Base-by-base conservation (phyloP, 2,113 vertebrate species). In the Pteropus alecto region DNA sequence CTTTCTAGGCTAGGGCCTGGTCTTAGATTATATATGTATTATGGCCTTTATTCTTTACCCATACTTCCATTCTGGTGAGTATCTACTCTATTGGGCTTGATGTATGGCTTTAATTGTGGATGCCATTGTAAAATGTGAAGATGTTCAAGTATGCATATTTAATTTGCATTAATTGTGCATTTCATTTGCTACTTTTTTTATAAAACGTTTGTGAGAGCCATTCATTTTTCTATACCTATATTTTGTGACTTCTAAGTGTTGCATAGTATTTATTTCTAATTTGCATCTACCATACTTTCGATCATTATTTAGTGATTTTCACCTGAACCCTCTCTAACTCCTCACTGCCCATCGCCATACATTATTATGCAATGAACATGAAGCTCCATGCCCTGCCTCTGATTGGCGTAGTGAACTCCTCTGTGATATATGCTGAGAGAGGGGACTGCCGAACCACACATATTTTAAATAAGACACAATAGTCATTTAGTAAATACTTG, bases 291-390 rank as follows among this genome's bases (percentile, higher is more conserved):
- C 33, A 18, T 30, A 18, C 3, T 48, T 63, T 11, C 15, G 2
- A 26, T 43, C 1, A 43, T 58, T 71, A 18, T 7, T 30, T 71
- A 30, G 18, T 78, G 10, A 46, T 46, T 16, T 33, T 2, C 6
- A 35, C 43, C 10, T 8, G 43, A 51, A 73, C 7, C 51, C 7
- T 67, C 11, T 30, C 12, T 43, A 61, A 16, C 8, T 18, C 65
- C n/a, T 7, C 28, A 30, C 60, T 14, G 7, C 2, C 5, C 13
- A n/a, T 21, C 12, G 54, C 1, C 14, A 3, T 33, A 13, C 4
- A n/a, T 14, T 65, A 4, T 48, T 12, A 38, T 71, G 41, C 6
- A 43, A 3, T n/a, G 26, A 65, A 51, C 30, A 33, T 22, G 14
- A 18, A 81, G 28, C 28, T 90, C 15, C 35, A 2, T 67, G 28